Conservation (phyloP, 53 echinoderm and acorn worm genomes). For the Henricia sp. region DNA sequence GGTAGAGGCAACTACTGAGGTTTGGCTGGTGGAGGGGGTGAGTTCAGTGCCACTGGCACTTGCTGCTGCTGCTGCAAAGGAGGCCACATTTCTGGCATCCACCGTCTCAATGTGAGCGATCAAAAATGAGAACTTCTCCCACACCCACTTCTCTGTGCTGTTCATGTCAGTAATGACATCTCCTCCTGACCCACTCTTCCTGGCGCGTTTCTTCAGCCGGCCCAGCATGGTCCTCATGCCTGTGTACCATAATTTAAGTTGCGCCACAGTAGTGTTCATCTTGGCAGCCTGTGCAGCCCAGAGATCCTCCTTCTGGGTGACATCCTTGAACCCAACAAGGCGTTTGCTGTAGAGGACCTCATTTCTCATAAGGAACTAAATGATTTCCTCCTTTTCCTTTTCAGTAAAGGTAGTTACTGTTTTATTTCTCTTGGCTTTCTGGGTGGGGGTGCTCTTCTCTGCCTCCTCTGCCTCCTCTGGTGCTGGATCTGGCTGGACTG, state of each 20-base stretch:
- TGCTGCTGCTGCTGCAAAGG: conserved; percentile 51
- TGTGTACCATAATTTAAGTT: conserved; percentile 27
- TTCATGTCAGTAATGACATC: conserved; percentile 43
- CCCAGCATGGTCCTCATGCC: conserved; percentile 44
- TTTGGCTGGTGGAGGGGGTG: conserved; percentile 47
- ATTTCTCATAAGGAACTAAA: conserved; percentile 45
- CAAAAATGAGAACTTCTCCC: conserved; percentile 59
- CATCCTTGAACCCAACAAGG: conserved; percentile 13
- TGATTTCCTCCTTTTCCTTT: conserved; percentile 55
- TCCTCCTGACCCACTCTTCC: conserved; percentile 54
- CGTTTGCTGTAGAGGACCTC: conserved; percentile 43
- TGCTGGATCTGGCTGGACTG: conserved; percentile 28
- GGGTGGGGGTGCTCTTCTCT: conserved; percentile 32
- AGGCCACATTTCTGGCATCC: conserved; percentile 43
- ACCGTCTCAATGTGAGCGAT: conserved; percentile 44
- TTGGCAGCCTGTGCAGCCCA: conserved; percentile 48
- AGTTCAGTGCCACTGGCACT: conserved; percentile 41
- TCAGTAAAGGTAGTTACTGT: conserved; percentile 24
- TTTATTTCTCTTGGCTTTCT: conserved; percentile 47
- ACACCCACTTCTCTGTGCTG: conserved; percentile 46
- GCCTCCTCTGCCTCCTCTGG: conserved; percentile 34
- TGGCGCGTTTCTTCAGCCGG: conserved; percentile 46
- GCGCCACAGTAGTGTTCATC: conserved; percentile 22
- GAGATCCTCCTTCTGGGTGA: conserved; percentile 37
- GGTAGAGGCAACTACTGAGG: conserved; percentile 37